These are phyloP conservation scores for Catamblyrhynchus diadema DNA, from an alignment of 2,797 vertebrate species.

Conservation along the genomic window DNA sequence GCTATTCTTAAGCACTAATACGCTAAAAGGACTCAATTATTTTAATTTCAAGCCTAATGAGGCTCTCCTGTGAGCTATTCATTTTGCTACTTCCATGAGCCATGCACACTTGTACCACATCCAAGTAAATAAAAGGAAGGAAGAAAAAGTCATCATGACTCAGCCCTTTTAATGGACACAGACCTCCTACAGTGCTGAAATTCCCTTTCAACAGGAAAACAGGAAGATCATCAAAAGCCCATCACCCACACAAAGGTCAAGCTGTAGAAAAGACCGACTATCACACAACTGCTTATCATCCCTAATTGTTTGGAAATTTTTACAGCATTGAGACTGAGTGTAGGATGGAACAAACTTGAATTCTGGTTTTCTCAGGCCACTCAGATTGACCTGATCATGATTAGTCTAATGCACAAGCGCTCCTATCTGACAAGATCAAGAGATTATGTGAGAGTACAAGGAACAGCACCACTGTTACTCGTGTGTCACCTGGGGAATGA, in stretches of 20 bases:
- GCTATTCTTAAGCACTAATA: constrained; percentile 58
- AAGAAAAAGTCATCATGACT: neutral
- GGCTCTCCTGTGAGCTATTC: constrained; percentile 10
- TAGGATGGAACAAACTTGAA: neutral
- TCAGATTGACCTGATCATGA: neutral
- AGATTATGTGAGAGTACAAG: neutral
- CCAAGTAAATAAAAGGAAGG: neutral
- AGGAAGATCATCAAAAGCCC: neutral
- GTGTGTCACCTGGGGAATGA: neutral
- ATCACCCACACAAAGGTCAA: neutral
- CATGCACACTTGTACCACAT: neutral
- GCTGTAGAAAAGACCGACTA: neutral
- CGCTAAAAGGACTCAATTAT: constrained; percentile 47
- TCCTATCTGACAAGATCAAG: neutral
- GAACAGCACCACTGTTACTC: neutral
- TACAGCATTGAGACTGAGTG: neutral
- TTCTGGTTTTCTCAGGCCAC: neutral
- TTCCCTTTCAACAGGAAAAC: neutral
- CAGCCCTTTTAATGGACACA: neutral
- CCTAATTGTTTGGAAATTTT: neutral
- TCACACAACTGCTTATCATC: neutral
- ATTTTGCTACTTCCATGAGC: constrained; percentile 3
- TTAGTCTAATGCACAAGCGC: neutral
- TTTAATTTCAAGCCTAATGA: constrained; percentile 48
- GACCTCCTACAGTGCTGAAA: neutral